These are phyloP conservation scores for Tinea trinotella DNA, from an alignment of 2,888 invertebrate genomes.

Conservation along the genomic window DNA sequence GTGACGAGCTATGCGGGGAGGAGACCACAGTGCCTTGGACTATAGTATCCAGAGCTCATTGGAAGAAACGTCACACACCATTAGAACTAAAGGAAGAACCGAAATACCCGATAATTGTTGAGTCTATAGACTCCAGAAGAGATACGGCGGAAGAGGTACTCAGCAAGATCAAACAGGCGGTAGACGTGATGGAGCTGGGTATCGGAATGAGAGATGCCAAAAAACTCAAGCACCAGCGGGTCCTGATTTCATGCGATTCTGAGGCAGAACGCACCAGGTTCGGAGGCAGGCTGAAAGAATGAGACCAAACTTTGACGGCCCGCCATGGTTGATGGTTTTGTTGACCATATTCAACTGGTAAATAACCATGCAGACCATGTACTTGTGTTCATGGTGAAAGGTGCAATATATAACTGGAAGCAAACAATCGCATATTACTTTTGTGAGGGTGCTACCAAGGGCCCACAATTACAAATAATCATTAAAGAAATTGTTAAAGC, in stretches of 20 bases:
- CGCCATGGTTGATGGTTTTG: background rate
- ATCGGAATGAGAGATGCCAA: slow-evolving; percentile 16
- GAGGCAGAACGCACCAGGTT: slow-evolving; percentile 17
- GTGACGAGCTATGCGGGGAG: too few species aligned
- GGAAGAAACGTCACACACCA: too few species aligned
- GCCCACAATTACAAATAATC: background rate
- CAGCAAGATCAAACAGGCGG: background rate
- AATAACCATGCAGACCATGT: slow-evolving; percentile 2
- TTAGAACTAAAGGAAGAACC: too few species aligned
- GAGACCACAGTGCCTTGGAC: too few species aligned
- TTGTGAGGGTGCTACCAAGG: slow-evolving; percentile 18
- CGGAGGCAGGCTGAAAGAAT: too few species aligned
- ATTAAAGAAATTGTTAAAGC: slow-evolving; percentile 11
- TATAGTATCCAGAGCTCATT: too few species aligned
- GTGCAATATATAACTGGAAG: slow-evolving; percentile 16
- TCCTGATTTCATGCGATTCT: background rate
- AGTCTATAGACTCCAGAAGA: too few species aligned
- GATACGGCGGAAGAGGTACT: background rate
- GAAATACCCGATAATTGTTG: too few species aligned
- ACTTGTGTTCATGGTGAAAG: slow-evolving; percentile 8
- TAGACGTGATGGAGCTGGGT: slow-evolving; percentile 20
- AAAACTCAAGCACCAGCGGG: background rate
- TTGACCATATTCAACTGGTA: background rate
- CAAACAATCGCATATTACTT: slow-evolving; percentile 19
- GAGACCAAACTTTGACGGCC: too few species aligned